These are phyloP conservation scores for Euglossa dilemma DNA, from an alignment of 1,140 invertebrate genomes.

Conservation along the genomic window DNA sequence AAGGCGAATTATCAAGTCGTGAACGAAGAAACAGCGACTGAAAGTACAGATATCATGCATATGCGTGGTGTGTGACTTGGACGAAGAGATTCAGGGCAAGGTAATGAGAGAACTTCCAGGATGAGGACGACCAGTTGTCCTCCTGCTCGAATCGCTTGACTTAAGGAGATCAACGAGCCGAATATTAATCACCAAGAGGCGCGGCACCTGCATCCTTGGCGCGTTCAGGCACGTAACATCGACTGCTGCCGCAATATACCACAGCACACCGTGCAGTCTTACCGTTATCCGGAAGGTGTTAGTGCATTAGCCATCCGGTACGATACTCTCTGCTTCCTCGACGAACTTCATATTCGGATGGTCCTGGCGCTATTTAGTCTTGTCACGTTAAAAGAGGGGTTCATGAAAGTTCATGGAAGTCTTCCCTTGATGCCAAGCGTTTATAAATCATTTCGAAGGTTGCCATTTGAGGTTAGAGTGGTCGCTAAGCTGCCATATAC, in stretches of 20 bases:
- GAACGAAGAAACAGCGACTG: background rate
- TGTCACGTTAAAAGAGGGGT: slow-evolving; percentile 22
- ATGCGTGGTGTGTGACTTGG: background rate
- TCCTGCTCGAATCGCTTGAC: slow-evolving; percentile 40
- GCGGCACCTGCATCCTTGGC: slow-evolving; percentile 62
- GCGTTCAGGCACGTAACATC: slow-evolving; percentile 58
- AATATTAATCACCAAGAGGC: slow-evolving; percentile 61
- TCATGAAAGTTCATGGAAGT: slow-evolving; percentile 3
- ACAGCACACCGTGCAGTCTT: slow-evolving; percentile 45
- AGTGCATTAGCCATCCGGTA: slow-evolving; percentile 54
- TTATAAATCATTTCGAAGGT: background rate
- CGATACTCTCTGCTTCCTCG: slow-evolving; percentile 30
- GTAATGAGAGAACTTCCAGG: slow-evolving; percentile 28
- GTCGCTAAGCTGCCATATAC: background rate
- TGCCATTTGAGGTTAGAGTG: background rate
- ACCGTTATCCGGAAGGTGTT: slow-evolving; percentile 78
- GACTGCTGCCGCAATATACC: slow-evolving; percentile 46
- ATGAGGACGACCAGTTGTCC: slow-evolving; percentile 57
- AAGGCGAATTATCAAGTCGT: slow-evolving; percentile 7
- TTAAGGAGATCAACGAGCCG: slow-evolving; percentile 53
- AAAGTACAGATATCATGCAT: background rate
- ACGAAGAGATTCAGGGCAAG: slow-evolving; percentile 35
- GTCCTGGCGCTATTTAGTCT: background rate
- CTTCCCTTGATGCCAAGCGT: background rate
- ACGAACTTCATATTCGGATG: slow-evolving; percentile 17